Base-by-base conservation (phyloP, 2,797 vertebrate genomes). In the Knipowitschia caucasica region DNA sequence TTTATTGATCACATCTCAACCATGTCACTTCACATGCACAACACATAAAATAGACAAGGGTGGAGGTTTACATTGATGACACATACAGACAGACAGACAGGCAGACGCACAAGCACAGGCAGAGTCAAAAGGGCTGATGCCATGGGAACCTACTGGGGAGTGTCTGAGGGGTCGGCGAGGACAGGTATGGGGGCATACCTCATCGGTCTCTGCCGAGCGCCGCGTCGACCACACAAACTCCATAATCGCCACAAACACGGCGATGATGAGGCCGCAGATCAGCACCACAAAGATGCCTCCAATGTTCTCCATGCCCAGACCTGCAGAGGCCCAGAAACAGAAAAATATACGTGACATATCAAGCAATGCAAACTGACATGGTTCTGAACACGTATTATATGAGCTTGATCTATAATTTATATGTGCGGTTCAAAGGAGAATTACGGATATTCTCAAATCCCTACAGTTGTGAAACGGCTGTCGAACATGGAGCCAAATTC, bases 221-320 rank as follows among this genome's bases (percentile, higher is more conserved):
- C 94, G 90, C 0, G 94, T 95, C 47, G 94, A 94, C 94, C 94
- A 96, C 53, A 95, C 92, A 59, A 96, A 96, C 74, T 96, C 94
- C 93, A 95, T 94, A 71, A 96, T 91, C 2, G 94, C 94, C 80
- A 96, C 94, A 25, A 96, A 94, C 73, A 96, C 93, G 1, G 94
- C 93, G 1, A 96, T 94, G 80, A 96, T 95, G 72, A 96, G 92
- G 53, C 94, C 94, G 14, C 94, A 96, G 86, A 96, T 94, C 52
- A 96, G 89, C 64, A 96, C 94, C 56, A 96, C 94, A 10, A 96
- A 96, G 72, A 95, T 96, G 55, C 94, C 94, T 0, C 94, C 94
- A 2, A 96, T 96, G 81, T 96, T 96, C 84, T 96, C 94, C 94
- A 96, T 95, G 50, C 94, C 94, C 68, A 96, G 71, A 60, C 94